These are phyloP conservation scores for Ommatoiulus sabulosus DNA, from an alignment of 2,888 invertebrate species.

Conservation along the genomic window DNA sequence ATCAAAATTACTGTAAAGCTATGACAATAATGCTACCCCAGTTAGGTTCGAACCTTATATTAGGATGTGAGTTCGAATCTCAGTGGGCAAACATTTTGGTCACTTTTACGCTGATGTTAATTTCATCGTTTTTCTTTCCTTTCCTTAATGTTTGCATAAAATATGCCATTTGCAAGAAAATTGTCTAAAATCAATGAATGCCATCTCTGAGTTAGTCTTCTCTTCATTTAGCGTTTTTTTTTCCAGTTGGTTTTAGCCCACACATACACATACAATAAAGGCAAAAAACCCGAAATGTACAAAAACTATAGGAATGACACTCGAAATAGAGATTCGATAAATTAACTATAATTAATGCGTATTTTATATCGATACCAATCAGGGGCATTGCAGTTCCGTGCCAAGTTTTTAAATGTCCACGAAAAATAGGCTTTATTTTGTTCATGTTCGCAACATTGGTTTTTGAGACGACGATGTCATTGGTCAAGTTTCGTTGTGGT, in stretches of 20 bases:
- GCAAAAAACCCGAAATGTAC: slow-evolving; percentile 21
- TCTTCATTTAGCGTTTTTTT: not conserved
- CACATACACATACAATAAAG: slow-evolving; percentile 47
- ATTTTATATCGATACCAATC: slow-evolving; percentile 42
- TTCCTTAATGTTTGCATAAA: not conserved
- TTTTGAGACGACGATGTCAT: not conserved
- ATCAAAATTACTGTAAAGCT: not conserved
- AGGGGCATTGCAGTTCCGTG: slow-evolving; percentile 47
- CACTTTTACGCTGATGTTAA: not conserved
- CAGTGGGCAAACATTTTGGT: not conserved
- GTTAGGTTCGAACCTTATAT: not conserved
- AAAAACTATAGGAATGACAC: slow-evolving; percentile 35
- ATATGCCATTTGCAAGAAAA: not conserved
- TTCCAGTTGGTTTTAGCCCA: slow-evolving; percentile 23
- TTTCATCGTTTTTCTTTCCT: not conserved
- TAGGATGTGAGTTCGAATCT: not conserved
- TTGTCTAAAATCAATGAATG: not conserved
- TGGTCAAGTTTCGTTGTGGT: slow-evolving; percentile 38
- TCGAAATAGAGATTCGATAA: slow-evolving; percentile 21
- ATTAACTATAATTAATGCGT: slow-evolving; percentile 35
- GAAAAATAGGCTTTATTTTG: slow-evolving; percentile 33
- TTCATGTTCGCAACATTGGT: slow-evolving; percentile 17
- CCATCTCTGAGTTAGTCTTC: not conserved
- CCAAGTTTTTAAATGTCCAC: slow-evolving; percentile 13
- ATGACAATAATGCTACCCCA: not conserved